Evolutionary conservation across 1,140 invertebrate species (phyloP).

Genomic region (Psix sp.): DNA sequence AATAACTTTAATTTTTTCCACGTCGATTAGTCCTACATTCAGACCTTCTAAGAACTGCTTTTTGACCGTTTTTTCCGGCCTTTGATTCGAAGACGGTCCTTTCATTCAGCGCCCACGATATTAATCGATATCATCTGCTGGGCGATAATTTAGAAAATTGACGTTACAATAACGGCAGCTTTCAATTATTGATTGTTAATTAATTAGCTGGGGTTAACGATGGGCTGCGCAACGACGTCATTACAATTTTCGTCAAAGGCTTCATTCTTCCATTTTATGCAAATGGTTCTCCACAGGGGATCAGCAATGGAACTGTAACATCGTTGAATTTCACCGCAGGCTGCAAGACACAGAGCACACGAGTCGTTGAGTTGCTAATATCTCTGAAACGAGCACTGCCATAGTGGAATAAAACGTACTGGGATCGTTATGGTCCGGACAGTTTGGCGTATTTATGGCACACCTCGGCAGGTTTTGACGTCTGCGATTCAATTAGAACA

Average conservation of each 20-base stretch:
- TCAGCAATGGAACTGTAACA: conserved; percentile 27
- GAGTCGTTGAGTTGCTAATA: no score
- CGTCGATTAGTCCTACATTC: no score
- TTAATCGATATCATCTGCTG: conserved; percentile 17
- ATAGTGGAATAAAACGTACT: conserved; percentile 23
- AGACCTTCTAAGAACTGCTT: no score
- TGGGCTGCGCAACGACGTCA: conserved; percentile 5
- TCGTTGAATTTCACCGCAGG: conserved; percentile 25
- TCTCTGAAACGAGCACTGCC: conserved; percentile 9
- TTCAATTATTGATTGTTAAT: conserved; percentile 24
- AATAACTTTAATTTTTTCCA: no score
- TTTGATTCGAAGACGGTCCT: no score
- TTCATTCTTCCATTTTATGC: conserved; percentile 45
- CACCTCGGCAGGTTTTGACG: conserved; percentile 64
- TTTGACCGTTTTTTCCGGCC: no score
- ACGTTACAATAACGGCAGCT: not conserved
- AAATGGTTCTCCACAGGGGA: conserved; percentile 23
- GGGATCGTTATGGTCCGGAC: conserved; percentile 57
- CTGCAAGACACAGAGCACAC: conserved; percentile 11
- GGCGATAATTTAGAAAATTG: conserved; percentile 7
- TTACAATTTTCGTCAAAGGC: conserved; percentile 36
- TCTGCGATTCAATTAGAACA: conserved; percentile 74
- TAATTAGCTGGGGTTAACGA: conserved; percentile 11
- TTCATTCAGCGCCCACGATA: not conserved
- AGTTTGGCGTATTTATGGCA: conserved; percentile 54